Base-by-base conservation (phyloP, 1,140 invertebrate genomes). In the Drosophila novamexicana region DNA sequence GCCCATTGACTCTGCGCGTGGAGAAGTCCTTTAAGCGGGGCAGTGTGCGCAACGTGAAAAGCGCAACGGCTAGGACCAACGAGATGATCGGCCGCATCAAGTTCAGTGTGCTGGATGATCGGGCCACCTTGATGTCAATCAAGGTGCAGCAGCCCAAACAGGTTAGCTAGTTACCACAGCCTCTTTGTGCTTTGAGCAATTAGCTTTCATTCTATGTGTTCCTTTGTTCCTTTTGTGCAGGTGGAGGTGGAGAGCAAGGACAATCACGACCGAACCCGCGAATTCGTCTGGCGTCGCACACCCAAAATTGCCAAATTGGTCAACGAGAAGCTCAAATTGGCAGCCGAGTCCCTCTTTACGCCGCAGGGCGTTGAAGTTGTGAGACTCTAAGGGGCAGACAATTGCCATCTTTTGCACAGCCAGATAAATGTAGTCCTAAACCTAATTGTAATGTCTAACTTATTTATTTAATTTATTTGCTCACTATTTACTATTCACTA, bases 91-190 rank as follows among this genome's bases (percentile, higher is more conserved):
- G 96, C 40, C 96, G 95, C 93, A 92, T 97, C 52, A 96, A 95
- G 77, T 93, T 97, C 49, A 94, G 95, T 68, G 95, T 97, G n/a
- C 93, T 96, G 49, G 95, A 96, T 77, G 95, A 96, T 63, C 95
- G 95, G 12, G 96, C 96, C 34, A 95, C 96, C 40, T 92, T 97
- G 18, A 96, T 97, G 91, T 96, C 96, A 10, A 97, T 97, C 72
- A 95, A 95, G 79, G 96, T 97, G 58, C 93, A 96, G 52, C 96
- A 97, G 85, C 96, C 96, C 3, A 97, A 96, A 93, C 96, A 97
- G 94, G 96, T 97, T 57, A 93, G n/a, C 52, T 10, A 7, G 14
- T 36, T 32, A 7, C 12, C 62, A 16, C 75, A 40, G 45, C 22
- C n/a, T 6, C 32, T 32, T 36, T 39, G 40, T 9, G 53, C 66